Evolutionary conservation across 1,140 invertebrate genomes (phyloP).

Genomic region (Pachypsylla venusta): DNA sequence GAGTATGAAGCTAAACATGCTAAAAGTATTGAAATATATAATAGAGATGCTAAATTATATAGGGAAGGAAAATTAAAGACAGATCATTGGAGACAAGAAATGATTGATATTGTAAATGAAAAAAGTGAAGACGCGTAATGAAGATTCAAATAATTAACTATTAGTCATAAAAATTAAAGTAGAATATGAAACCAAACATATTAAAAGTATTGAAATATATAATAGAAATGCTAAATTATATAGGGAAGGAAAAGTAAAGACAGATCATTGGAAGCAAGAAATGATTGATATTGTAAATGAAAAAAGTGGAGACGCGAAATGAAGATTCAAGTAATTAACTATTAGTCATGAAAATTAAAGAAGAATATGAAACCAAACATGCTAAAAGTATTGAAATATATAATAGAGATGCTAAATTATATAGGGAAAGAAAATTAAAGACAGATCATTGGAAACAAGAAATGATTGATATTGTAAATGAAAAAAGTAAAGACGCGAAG

Average conservation of each 20-base stretch:
- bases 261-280: not conserved
- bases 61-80: not conserved
- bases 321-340: not conserved
- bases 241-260: not conserved
- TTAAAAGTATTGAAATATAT: not conserved
- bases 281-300: not conserved
- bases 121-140: no score
- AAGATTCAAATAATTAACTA: not conserved
- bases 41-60: not conserved
- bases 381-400: not conserved
- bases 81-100: not conserved
- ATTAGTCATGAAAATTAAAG: not conserved
- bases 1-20: not conserved
- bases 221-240: not conserved
- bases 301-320: no score
- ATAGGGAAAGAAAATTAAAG: not conserved
- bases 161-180: not conserved
- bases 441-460: not conserved
- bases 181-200: not conserved
- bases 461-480: not conserved
- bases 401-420: not conserved
- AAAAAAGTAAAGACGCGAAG: no score
- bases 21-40: not conserved
- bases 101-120: not conserved
- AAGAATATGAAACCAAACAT: not conserved